Evolutionary conservation across 37 sponge, comb jelly and placozoan genomes (phyloP).

Genomic region (Hexactinellida sp.): DNA sequence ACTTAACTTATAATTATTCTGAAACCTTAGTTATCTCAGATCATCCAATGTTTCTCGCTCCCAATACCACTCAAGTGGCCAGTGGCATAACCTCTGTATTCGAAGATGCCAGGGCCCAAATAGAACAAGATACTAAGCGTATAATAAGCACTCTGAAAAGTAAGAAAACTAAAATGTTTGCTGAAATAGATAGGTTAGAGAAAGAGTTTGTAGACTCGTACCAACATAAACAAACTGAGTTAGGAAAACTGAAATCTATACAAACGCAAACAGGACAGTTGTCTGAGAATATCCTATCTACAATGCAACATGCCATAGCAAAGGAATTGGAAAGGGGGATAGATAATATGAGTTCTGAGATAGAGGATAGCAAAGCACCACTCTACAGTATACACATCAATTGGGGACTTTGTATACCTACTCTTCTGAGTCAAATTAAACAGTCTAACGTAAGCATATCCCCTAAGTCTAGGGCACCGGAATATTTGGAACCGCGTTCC

Average conservation of each 20-base stretch:
- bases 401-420: neutral
- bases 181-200: neutral
- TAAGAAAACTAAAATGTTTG: neutral
- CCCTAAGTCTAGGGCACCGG: too few species aligned
- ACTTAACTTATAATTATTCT: too few species aligned
- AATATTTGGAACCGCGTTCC: too few species aligned
- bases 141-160: neutral
- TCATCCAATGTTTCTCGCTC: too few species aligned
- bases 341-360: neutral
- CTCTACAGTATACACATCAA: neutral
- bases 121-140: neutral
- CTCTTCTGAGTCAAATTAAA: neutral
- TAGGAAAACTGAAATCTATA: neutral
- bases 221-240: neutral
- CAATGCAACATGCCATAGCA: neutral
- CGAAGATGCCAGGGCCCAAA: neutral
- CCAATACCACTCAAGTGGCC: too few species aligned
- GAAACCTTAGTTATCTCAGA: too few species aligned
- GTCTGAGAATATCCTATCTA: neutral
- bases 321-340: neutral
- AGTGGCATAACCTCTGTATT: too few species aligned
- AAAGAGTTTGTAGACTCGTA: neutral
- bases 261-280: neutral
- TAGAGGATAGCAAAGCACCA: neutral
- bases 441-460: too few species aligned